Base-by-base conservation (phyloP, 2,888 invertebrate species). In the Amphipyra tragopoginis region DNA sequence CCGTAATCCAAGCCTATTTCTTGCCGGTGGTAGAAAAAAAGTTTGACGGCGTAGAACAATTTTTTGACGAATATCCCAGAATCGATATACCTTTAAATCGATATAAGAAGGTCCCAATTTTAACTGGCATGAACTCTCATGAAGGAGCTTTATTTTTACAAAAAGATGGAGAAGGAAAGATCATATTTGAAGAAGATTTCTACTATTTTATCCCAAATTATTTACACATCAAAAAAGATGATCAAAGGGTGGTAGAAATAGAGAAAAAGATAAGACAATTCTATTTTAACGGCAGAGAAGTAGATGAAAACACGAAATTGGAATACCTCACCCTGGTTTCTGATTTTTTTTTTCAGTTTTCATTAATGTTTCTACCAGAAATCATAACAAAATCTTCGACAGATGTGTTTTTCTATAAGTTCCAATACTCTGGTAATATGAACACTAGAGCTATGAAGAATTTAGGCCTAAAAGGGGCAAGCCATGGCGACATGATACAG, bases 401-500 rank as follows among this genome's bases (percentile, higher is more conserved):
- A 5, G 70, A 86, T 6, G 40, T 86, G 0, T 94, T 84, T 57
- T 62, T 87, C 0, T 89, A 88, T 62, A 84, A 86, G 21, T 94
- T 93, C 58, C 80, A 84, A 29, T 92, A 90, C 74, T 48, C 34
- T 4, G 94, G 94, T 0, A 87, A 86, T 59, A 72, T 94, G 82
- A 88, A 90, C 62, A 91, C 90, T 0, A 84, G 88, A 10, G 71
- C 82, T 0, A 90, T 93, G 90, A 85, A 83, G 48, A 82, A 66
- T 13, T 77, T 93, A 4, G 88, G 86, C 0, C 11, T 91, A 0
- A 77, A 85, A 51, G 94, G 94, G 0, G 88, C 93, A 0, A 79
- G 89, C 0, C 94, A 94, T 39, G 92, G 93, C 0, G 94, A 94
- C 64, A 79, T 91, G 33, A 79, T 92, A 0, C 92, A 90, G 15